A percentile compares a stretch with the other conserved stretches of the same genome.
These are phyloP conservation scores for Lottia gigantea DNA, from an alignment of 2,888 invertebrate species.

Conservation along the genomic window DNA sequence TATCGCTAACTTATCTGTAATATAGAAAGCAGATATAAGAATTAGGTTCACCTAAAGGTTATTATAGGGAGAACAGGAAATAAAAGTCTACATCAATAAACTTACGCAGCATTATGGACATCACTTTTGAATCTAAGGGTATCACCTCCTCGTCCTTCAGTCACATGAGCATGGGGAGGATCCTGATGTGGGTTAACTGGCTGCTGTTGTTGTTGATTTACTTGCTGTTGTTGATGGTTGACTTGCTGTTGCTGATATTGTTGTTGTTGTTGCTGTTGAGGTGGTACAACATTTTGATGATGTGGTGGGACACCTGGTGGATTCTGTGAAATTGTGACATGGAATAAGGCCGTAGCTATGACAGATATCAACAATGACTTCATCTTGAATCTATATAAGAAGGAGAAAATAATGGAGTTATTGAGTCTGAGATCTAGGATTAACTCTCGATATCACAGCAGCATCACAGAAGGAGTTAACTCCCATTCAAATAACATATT, in stretches of 20 bases:
- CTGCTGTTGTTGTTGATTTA: slow-evolving; percentile 27
- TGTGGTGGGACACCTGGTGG: slow-evolving; percentile 42
- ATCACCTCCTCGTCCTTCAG: slow-evolving; percentile 35
- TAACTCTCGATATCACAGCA: too few relatives aligned
- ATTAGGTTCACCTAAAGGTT: neutral
- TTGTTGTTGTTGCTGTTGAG: slow-evolving; percentile 21
- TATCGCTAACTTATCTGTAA: neutral
- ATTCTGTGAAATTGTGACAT: slow-evolving; percentile 16
- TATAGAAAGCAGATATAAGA: neutral
- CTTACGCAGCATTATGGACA: slow-evolving; percentile 54
- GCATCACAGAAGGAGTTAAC: too few relatives aligned
- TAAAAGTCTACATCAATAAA: slow-evolving; percentile 8
- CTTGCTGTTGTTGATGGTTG: slow-evolving; percentile 18
- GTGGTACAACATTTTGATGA: slow-evolving; percentile 14
- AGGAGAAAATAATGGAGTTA: too few relatives aligned
- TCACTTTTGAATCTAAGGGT: slow-evolving; percentile 41
- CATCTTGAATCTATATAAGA: neutral
- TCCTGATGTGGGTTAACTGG: slow-evolving; percentile 27
- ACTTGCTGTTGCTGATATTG: slow-evolving; percentile 26
- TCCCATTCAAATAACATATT: too few relatives aligned
- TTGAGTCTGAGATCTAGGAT: neutral
- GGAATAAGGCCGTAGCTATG: slow-evolving; percentile 9
- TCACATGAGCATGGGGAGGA: slow-evolving; percentile 28
- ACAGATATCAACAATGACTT: neutral
- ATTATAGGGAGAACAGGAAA: neutral